Conservation (phyloP, 1,140 invertebrate genomes). For the Bombus confusus region DNA sequence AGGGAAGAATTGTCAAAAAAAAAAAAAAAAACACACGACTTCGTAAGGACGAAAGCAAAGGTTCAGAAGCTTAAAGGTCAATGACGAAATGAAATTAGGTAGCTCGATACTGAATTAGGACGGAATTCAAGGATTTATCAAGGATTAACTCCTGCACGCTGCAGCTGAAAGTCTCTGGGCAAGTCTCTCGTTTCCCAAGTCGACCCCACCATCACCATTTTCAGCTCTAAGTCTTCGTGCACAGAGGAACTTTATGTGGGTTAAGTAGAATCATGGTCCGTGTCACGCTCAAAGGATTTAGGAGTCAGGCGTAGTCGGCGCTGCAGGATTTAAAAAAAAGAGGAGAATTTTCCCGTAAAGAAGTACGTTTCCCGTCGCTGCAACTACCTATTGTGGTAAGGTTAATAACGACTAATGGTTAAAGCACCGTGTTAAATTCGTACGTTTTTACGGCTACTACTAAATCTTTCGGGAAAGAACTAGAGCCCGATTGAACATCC, state of each 20-base stretch:
- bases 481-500: background rate
- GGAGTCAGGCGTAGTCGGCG: slow-evolving; percentile 51
- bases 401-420: slow-evolving; percentile 52
- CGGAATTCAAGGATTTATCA: slow-evolving; percentile 74
- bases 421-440: slow-evolving; percentile 42
- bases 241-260: slow-evolving; percentile 67
- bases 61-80: slow-evolving; percentile 47
- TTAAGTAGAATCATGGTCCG: slow-evolving; percentile 69
- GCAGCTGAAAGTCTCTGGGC: slow-evolving; percentile 60
- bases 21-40: background rate
- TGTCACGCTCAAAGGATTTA: slow-evolving; percentile 66
- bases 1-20: background rate
- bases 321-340: slow-evolving; percentile 47
- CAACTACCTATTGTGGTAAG: slow-evolving; percentile 43
- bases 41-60: background rate
- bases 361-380: slow-evolving; percentile 39
- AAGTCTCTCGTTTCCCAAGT: slow-evolving; percentile 62
- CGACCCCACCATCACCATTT: slow-evolving; percentile 64
- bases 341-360: slow-evolving; percentile 12
- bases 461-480: slow-evolving; percentile 1
- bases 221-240: slow-evolving; percentile 59
- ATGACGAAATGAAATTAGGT: slow-evolving; percentile 71
- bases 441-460: background rate
- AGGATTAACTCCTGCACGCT: slow-evolving; percentile 73
- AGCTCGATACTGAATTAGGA: slow-evolving; percentile 74